phyloP scores from a whole-genome alignment of 2,797 vertebrate species.

The Furcifer pardalis region DNA sequence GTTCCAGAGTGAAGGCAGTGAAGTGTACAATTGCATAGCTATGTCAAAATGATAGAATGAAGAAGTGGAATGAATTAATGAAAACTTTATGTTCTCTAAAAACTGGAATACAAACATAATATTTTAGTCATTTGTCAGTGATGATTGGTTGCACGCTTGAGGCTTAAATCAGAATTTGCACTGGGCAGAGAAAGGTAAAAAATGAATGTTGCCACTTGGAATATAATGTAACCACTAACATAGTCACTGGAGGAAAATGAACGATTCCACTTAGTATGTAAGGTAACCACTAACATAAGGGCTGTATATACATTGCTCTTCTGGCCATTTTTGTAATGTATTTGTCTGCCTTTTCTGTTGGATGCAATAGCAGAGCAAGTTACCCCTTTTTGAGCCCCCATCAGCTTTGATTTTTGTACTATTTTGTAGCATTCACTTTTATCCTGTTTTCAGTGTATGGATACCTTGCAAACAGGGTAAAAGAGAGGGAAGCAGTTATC shows the following conservation, averaged over 20 bases:
- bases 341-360: no score
- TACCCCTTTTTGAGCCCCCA: no score
- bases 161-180: conserved; percentile 78
- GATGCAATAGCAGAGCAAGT: no score
- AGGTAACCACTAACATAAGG: no score
- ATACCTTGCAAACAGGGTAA: no score
- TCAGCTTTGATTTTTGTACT: no score
- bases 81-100: conserved; percentile 94
- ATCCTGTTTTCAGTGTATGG: no score
- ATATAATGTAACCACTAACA: conserved; percentile 40
- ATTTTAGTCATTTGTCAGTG: conserved; percentile 94
- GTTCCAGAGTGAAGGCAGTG: conserved; percentile 83
- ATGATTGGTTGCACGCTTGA: conserved; percentile 87
- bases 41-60: conserved; percentile 98
- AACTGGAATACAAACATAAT: conserved; percentile 90
- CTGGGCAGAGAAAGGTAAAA: conserved; percentile 76
- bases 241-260: conserved; percentile 60
- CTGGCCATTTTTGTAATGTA: no score
- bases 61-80: conserved; percentile 96
- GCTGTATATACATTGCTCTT: no score
- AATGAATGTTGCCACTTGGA: conserved; percentile 71
- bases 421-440: no score
- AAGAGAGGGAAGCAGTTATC: no score
- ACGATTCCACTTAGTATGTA: no score
- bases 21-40: conserved; percentile 87